phyloP scores from a whole-genome alignment of 1,140 invertebrate genomes.

The Megathymus violae region DNA sequence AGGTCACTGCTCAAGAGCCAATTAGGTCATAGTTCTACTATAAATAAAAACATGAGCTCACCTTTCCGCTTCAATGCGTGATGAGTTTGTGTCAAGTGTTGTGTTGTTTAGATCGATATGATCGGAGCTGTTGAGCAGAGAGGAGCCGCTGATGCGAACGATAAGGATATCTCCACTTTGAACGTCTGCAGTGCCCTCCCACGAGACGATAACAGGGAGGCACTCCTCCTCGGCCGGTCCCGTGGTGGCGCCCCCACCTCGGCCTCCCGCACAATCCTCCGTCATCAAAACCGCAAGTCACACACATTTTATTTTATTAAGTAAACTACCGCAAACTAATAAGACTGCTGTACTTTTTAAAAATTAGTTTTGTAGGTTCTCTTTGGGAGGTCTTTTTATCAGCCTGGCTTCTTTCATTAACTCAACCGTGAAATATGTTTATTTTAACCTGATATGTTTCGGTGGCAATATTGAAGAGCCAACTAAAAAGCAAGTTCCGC shows the following conservation, averaged over 20 bases:
- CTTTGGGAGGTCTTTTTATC: no score
- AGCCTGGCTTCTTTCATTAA: no score
- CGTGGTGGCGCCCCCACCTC: constrained; percentile 48
- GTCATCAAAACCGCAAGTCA: constrained; percentile 75
- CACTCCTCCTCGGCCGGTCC: constrained; percentile 71
- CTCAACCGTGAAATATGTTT: no score
- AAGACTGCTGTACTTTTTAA: no score
- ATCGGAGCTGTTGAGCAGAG: constrained; percentile 72
- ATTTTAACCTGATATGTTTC: no score
- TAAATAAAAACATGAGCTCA: constrained; percentile 42
- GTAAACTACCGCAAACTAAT: no score
- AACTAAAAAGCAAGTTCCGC: no score
- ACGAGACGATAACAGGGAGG: constrained; percentile 83
- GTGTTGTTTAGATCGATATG: constrained; percentile 55
- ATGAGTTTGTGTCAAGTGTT: constrained; percentile 55
- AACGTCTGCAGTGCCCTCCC: constrained; percentile 86
- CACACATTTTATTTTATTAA: constrained; percentile 56
- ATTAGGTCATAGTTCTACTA: constrained; percentile 12
- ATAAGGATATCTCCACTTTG: constrained; percentile 88
- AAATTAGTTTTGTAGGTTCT: no score
- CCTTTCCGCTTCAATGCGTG: constrained; percentile 55
- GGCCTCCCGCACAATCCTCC: constrained; percentile 79
- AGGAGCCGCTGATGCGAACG: constrained; percentile 87
- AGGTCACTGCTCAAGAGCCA: constrained; percentile 27
- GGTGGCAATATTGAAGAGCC: no score